Conservation (phyloP, 2,888 invertebrate genomes). For the Antheraea assamensis region DNA sequence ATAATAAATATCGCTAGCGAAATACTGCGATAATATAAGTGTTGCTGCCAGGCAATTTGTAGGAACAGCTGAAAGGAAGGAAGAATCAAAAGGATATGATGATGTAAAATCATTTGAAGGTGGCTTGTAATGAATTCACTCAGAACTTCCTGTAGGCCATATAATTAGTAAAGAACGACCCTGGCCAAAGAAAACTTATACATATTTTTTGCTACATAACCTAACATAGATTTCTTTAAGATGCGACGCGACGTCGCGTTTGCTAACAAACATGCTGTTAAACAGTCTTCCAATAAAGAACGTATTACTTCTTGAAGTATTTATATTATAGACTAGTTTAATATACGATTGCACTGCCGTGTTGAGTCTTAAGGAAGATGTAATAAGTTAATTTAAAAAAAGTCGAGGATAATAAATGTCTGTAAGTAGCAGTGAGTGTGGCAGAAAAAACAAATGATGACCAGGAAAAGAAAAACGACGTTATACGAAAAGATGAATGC, state of each 20-base stretch:
- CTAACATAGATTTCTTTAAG: not conserved
- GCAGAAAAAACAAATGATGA: not conserved
- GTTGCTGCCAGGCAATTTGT: not conserved
- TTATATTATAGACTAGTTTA: not conserved
- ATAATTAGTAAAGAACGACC: not conserved
- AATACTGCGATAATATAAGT: not conserved
- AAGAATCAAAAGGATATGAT: not conserved
- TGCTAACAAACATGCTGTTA: not conserved
- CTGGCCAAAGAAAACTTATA: not conserved
- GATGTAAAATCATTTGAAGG: not conserved
- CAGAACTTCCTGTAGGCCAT: not conserved
- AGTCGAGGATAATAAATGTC: not conserved
- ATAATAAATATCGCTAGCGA: too few relatives aligned
- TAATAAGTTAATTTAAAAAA: not conserved
- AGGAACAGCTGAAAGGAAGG: not conserved
- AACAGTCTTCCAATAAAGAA: not conserved
- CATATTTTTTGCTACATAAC: not conserved
- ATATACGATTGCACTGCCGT: not conserved
- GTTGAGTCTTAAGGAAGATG: not conserved
- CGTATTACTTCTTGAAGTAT: not conserved
- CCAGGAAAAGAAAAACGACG: not conserved
- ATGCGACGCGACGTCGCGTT: not conserved
- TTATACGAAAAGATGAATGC: conserved; percentile 3
- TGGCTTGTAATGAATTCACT: not conserved
- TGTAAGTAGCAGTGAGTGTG: not conserved